Evolutionary conservation across 1,140 invertebrate genomes (phyloP), one percentile per base, ranked within the genome.

Genomic region (Ceratosolen fusciceps): DNA sequence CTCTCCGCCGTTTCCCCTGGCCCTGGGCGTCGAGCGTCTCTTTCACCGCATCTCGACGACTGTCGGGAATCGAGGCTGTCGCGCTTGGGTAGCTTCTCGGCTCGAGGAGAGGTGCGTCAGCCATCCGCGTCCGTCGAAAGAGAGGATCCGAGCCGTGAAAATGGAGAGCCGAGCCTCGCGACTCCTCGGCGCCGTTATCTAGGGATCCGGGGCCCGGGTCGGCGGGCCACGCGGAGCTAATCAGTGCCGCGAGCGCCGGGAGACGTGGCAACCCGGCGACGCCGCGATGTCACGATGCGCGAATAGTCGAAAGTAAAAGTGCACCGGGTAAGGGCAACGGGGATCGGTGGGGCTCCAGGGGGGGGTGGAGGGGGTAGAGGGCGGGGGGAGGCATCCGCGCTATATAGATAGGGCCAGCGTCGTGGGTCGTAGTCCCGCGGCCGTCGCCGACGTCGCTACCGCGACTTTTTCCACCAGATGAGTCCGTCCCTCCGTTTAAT

Each of bases 251-350:
- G 2, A 5, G 24, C 24, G n/a, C n/a, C n/a, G 43, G 4, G 12
- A 12, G 10, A 56, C 39, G 31, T 73, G 49, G 34, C 71, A 73
- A 73, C 21, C 31, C 52, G 26, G n/a, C 37, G 37, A 21, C 24
- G 54, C 24, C 56, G 16, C 39, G 34, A 74, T 74, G n/a, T n/a
- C 47, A 0, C 24, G 19, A 47, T 74, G 60, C 8, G 43, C 72
- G 56, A 56, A n/a, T n/a, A n/a, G n/a, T 26, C 31, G 71, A 73
- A 73, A 73, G 71, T 73, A 73, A 73, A 73, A 73, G 71, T 73
- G n/a, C n/a, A 58, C 39, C 52, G 72, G 29, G 39, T 43, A 43
- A 7, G 5, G 39, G 39, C 12, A 12, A 12, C 5, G 39, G 5
- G 39, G 39, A n/a, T 5, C 39, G 39, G 39, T 43, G 5, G 39